Evolutionary conservation across 1,140 invertebrate genomes (phyloP).

Genomic region (Bathynomus jamesi): DNA sequence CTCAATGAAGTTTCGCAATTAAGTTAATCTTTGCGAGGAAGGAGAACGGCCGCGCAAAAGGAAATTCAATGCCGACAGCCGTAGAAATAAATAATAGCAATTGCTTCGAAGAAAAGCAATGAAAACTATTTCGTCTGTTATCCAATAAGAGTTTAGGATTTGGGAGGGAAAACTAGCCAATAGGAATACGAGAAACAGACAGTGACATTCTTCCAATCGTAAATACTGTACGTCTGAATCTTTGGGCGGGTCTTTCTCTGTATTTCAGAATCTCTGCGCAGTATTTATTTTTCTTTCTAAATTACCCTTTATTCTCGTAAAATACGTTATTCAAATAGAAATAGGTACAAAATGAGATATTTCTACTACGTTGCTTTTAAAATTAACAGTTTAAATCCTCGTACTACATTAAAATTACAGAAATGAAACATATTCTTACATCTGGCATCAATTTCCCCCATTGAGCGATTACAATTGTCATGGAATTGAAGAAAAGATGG

Average conservation of each 20-base stretch:
- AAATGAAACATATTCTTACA: neutral
- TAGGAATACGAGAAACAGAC: neutral
- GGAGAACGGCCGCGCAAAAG: too few relatives aligned
- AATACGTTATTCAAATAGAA: too few relatives aligned
- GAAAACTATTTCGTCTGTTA: neutral
- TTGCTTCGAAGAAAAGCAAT: neutral
- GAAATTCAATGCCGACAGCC: too few relatives aligned
- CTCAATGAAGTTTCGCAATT: too few relatives aligned
- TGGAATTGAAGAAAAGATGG: neutral
- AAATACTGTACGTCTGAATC: neutral
- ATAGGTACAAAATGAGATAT: too few relatives aligned
- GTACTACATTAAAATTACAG: neutral
- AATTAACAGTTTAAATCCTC: too few relatives aligned
- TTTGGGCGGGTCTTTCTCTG: neutral
- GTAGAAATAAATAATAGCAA: neutral
- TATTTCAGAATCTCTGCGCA: too few relatives aligned
- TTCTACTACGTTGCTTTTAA: too few relatives aligned
- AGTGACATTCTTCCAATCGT: conserved; percentile 1
- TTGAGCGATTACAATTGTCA: neutral
- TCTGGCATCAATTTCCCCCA: neutral
- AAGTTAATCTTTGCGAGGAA: too few relatives aligned
- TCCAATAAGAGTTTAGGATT: neutral
- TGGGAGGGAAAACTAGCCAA: neutral
- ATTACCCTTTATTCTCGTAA: too few relatives aligned
- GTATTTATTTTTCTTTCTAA: too few relatives aligned